Conservation (phyloP, 2,888 invertebrate species). For the Drosophila rubida region DNA sequence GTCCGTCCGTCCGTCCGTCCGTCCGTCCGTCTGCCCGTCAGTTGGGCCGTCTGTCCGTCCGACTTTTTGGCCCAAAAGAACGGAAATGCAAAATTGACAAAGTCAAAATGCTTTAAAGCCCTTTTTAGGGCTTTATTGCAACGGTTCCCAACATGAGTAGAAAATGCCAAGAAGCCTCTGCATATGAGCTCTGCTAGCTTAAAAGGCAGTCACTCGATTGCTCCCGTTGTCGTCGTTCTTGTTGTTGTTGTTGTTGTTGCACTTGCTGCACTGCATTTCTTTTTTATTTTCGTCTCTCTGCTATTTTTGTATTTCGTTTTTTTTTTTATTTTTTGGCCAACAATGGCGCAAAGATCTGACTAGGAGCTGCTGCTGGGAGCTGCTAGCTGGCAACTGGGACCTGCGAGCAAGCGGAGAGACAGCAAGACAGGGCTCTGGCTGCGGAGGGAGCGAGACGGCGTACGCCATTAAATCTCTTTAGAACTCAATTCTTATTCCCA, state of each 20-base stretch:
- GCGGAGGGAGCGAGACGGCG: constrained; percentile 44
- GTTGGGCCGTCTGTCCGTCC: neutral
- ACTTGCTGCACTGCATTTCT: constrained; percentile 14
- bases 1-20: neutral
- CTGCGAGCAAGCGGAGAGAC: constrained; percentile 1
- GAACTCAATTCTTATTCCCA: constrained; percentile 83
- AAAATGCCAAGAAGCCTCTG: constrained; percentile 32
- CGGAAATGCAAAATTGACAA: constrained; percentile 75
- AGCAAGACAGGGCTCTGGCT: neutral
- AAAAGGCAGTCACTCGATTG: constrained; percentile 30
- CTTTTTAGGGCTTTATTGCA: constrained; percentile 50
- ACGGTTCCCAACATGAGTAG: constrained; percentile 14
- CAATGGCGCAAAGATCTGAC: constrained; percentile 47
- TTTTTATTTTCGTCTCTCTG: neutral
- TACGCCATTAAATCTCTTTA: constrained; percentile 82
- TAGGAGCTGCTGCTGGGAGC: constrained; percentile 15
- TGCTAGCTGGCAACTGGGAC: constrained; percentile 17
- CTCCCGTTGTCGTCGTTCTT: constrained; percentile 18
- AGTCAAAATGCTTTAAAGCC: constrained; percentile 75
- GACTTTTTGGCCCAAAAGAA: constrained; percentile 20
- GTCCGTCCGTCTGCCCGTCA: constrained; percentile 3
- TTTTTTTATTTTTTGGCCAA: constrained; percentile 32
- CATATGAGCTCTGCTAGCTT: constrained; percentile 38
- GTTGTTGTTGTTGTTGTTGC: constrained; percentile 9
- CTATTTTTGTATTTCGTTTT: neutral